These are phyloP conservation scores for Holcopasites calliopsidis DNA, from an alignment of 1,140 invertebrate genomes.

Conservation along the genomic window DNA sequence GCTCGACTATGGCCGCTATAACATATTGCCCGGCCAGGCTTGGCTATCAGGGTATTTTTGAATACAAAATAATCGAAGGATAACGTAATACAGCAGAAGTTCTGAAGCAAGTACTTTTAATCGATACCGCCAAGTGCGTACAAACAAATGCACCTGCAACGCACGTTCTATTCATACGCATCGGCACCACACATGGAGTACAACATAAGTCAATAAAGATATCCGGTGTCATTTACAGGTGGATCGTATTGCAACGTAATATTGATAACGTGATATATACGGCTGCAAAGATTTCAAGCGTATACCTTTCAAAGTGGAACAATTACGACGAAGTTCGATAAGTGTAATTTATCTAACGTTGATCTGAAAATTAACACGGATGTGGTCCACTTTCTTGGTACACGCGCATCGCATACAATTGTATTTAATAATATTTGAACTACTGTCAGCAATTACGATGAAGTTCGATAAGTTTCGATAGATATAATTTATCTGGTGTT, in stretches of 20 bases:
- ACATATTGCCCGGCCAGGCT: too few relatives aligned
- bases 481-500: too few relatives aligned
- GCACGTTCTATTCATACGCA: constrained; percentile 46
- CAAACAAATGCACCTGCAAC: constrained; percentile 18
- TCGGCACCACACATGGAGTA: constrained; percentile 12
- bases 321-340: neutral
- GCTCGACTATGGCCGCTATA: too few relatives aligned
- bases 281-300: constrained; percentile 21
- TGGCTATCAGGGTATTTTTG: too few relatives aligned
- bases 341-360: too few relatives aligned
- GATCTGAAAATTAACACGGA: neutral
- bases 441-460: neutral
- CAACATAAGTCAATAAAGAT: constrained; percentile 50
- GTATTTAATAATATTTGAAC: too few relatives aligned
- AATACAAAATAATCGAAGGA: too few relatives aligned
- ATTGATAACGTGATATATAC: constrained; percentile 12
- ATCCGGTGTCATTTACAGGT: constrained; percentile 54
- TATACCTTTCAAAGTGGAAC: neutral
- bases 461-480: neutral
- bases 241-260: constrained; percentile 46
- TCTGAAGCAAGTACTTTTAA: neutral
- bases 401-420: constrained; percentile 21
- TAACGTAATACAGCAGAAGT: too few relatives aligned
- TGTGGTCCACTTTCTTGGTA: constrained; percentile 12
- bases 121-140: too few relatives aligned